Conservation (phyloP, 2,797 vertebrate genomes). For the Sebastes kiyomatsui region DNA sequence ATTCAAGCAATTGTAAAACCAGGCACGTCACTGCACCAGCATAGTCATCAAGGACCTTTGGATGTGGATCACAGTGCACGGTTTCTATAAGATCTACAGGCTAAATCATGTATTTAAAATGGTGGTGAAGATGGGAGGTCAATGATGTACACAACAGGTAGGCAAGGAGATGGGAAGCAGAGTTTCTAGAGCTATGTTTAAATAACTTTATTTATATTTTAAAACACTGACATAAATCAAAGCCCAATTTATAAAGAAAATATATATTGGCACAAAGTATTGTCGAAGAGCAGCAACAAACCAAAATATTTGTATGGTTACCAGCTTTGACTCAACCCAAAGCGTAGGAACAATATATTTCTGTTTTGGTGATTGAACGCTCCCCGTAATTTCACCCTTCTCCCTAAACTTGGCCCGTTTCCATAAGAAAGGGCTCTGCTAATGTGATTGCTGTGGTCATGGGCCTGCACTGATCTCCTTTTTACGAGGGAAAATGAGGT, state of each 20-base stretch:
- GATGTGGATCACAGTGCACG: background rate
- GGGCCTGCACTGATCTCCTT: constrained; percentile 72
- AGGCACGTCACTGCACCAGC: background rate
- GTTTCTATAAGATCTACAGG: background rate
- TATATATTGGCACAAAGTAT: background rate
- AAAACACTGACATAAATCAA: background rate
- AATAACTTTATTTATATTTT: background rate
- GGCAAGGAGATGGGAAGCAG: background rate
- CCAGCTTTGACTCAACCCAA: background rate
- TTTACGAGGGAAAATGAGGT: constrained; percentile 80
- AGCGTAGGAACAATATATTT: constrained; percentile 32
- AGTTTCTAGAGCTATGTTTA: background rate
- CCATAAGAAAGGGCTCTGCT: constrained; percentile 77
- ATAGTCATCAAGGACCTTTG: background rate
- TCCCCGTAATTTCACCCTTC: constrained; percentile 27
- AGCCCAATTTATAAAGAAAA: background rate
- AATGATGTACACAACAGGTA: background rate
- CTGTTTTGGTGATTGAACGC: constrained; percentile 27
- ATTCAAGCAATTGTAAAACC: background rate
- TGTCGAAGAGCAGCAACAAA: background rate
- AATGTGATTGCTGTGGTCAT: constrained; percentile 81
- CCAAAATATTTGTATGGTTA: background rate
- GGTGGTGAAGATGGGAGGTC: background rate
- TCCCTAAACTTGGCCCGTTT: constrained; percentile 56
- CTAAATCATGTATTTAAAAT: background rate